Percentiles rank a stretch among this genome's conserved stretches.
Evolutionary conservation across 2,113 vertebrate genomes (phyloP).

Genomic region (Microtus pennsylvanicus): DNA sequence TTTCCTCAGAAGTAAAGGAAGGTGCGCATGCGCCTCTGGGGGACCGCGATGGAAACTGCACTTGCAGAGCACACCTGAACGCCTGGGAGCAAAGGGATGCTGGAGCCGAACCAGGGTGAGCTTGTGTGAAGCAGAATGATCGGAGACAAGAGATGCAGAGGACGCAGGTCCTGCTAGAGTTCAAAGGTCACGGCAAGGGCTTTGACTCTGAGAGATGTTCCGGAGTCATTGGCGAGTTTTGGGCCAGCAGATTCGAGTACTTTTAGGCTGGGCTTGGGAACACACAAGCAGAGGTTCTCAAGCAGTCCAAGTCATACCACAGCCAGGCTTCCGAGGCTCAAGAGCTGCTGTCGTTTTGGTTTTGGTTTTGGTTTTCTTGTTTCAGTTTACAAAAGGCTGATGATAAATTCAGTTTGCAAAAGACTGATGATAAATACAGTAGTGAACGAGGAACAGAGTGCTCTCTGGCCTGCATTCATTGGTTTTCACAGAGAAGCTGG

Average conservation of each 20-base stretch:
- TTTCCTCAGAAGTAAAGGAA: background rate
- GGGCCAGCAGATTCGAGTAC: background rate
- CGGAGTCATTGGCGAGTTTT: background rate
- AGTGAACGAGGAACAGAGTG: accelerated
- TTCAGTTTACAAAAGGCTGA: too few species aligned
- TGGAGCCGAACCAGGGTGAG: background rate
- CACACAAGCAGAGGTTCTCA: background rate
- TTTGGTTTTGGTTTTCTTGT: background rate
- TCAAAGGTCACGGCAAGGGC: background rate
- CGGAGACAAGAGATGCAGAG: accelerated
- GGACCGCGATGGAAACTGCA: background rate
- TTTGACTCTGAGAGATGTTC: background rate
- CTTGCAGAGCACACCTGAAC: background rate
- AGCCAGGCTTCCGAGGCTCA: background rate
- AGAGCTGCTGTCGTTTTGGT: background rate
- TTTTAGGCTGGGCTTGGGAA: background rate
- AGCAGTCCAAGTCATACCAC: too few species aligned
- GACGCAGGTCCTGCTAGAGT: accelerated
- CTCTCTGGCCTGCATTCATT: background rate
- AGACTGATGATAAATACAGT: background rate
- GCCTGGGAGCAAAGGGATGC: background rate
- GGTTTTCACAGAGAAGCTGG: background rate
- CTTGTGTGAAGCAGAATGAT: background rate
- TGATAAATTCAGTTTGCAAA: background rate
- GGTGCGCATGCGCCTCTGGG: background rate